Percentiles rank a stretch among this genome's conserved stretches.
phyloP scores from a whole-genome alignment of 2,113 vertebrate genomes.

The Phocoena phocoena region DNA sequence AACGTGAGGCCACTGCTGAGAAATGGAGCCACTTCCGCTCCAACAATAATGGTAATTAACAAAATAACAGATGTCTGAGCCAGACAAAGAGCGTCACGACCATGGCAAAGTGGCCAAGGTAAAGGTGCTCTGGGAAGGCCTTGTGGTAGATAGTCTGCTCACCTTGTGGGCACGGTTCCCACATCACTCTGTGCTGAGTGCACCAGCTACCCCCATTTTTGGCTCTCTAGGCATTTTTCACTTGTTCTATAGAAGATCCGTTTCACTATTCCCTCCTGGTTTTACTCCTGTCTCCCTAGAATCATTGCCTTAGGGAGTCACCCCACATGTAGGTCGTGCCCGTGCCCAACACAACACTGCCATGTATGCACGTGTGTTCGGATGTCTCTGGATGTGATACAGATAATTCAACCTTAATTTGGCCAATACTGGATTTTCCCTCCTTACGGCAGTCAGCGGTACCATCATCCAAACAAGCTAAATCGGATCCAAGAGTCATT shows the following conservation, averaged over 20 bases:
- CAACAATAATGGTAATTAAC: background rate
- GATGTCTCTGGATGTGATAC: background rate
- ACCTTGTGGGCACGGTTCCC: background rate
- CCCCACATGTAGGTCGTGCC: fast-evolving
- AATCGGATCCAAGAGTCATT: background rate
- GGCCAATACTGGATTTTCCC: background rate
- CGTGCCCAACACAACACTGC: fast-evolving
- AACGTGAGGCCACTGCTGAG: no score
- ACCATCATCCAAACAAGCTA: background rate
- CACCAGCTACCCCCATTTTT: background rate
- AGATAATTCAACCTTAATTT: background rate
- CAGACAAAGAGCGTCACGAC: background rate
- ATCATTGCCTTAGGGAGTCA: background rate
- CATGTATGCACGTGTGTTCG: fast-evolving
- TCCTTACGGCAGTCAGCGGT: background rate
- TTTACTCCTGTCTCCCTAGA: background rate
- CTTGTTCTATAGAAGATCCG: background rate
- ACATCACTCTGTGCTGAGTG: fast-evolving
- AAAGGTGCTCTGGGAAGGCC: background rate
- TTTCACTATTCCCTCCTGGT: background rate
- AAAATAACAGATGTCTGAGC: background rate
- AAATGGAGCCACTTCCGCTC: no score
- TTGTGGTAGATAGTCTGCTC: fast-evolving
- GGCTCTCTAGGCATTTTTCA: background rate
- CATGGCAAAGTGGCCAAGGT: background rate